phyloP scores from a whole-genome alignment of 2,113 vertebrate genomes.

The cattle (Bos taurus) region ARS-UCD2.0 NC_037331.1:19618501-19619000 shows the following conservation, averaged over 20 bases:
- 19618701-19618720: not conserved
- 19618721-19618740: not conserved
- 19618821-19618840: not conserved
- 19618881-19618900: not conserved
- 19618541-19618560: not conserved
- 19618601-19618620: not conserved
- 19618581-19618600: not conserved
- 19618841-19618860: not conserved
- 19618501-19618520: not conserved
- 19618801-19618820: not conserved
- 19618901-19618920: not conserved
- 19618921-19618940: not conserved
- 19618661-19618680: not conserved
- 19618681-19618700: not conserved
- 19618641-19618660: not conserved
- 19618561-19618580: not conserved
- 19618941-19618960: not conserved
- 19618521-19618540: not conserved
- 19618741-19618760: not conserved
- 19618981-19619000: not conserved
- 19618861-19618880: not conserved
- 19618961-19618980: not conserved
- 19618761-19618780: not conserved
- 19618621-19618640: not conserved
- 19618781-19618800: not conserved